Evolutionary conservation across 2,797 vertebrate species (phyloP).

Genomic region (Astyanax mexicanus): DNA sequence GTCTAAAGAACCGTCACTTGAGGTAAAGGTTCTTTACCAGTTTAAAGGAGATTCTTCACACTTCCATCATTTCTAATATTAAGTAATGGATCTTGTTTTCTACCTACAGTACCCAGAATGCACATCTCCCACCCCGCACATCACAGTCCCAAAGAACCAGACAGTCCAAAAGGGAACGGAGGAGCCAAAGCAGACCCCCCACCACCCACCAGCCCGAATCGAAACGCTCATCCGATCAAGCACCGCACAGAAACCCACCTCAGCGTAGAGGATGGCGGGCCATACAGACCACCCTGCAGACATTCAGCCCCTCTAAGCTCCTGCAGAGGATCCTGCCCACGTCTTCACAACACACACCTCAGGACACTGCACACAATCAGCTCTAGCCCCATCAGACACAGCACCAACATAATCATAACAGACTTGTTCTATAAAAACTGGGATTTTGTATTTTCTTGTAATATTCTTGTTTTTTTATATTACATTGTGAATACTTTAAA

Average conservation of each 20-base stretch:
- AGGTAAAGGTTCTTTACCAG: too few species aligned
- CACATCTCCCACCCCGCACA: background rate
- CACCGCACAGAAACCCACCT: constrained; percentile 39
- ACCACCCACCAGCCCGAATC: background rate
- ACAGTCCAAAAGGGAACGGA: constrained; percentile 11
- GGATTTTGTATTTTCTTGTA: too few species aligned
- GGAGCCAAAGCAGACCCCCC: constrained; percentile 14
- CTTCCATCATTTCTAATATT: too few species aligned
- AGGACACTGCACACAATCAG: background rate
- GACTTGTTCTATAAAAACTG: too few species aligned
- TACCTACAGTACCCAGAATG: constrained; percentile 35
- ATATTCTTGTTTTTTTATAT: too few species aligned
- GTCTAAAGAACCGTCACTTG: too few species aligned
- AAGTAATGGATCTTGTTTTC: background rate
- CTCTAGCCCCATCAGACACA: constrained; percentile 9
- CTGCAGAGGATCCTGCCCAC: constrained; percentile 71
- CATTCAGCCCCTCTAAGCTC: constrained; percentile 70
- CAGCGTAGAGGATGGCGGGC: constrained; percentile 46
- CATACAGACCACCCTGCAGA: constrained; percentile 59
- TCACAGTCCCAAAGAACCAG: background rate
- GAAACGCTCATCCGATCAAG: background rate
- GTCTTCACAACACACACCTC: constrained; percentile 31
- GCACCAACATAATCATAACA: background rate
- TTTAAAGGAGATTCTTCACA: too few species aligned
- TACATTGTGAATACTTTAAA: too few species aligned